Evolutionary conservation across 2,797 vertebrate species (phyloP).

Genomic region (Stomatorhinus walkeri): DNA sequence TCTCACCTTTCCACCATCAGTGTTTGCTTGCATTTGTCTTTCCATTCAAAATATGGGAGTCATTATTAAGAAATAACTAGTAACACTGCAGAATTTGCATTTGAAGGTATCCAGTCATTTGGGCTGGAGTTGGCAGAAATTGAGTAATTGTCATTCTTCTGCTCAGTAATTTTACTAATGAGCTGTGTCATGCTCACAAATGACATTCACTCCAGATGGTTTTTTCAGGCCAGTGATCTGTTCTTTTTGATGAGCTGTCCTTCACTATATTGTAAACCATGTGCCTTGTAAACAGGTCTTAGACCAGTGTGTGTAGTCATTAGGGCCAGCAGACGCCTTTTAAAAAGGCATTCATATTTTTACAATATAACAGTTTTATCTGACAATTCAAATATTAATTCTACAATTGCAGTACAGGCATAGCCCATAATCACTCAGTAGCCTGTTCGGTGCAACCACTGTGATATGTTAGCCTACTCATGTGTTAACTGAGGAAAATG

Average conservation of each 20-base stretch:
- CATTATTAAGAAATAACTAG: background rate
- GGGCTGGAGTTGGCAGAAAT: background rate
- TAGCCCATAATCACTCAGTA: background rate
- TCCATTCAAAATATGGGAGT: background rate
- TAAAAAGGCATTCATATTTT: background rate
- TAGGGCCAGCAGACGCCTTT: background rate
- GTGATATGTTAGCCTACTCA: background rate
- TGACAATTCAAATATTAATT: background rate
- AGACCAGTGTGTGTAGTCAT: background rate
- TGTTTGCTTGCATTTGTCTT: background rate
- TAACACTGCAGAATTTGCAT: background rate
- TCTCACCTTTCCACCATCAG: background rate
- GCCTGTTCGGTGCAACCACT: background rate
- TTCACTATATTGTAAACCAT: background rate
- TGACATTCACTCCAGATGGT: constrained; percentile 8
- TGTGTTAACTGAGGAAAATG: background rate
- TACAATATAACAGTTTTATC: background rate
- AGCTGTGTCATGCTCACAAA: background rate
- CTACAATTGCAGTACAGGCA: background rate
- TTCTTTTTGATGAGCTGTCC: background rate
- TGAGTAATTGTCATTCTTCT: background rate
- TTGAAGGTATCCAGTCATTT: background rate
- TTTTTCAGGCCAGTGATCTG: constrained; percentile 7
- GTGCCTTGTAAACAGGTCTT: background rate
- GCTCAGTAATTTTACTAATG: background rate